These are phyloP conservation scores for Danaus chrysippus DNA, from an alignment of 2,888 invertebrate genomes.

Conservation along the genomic window DNA sequence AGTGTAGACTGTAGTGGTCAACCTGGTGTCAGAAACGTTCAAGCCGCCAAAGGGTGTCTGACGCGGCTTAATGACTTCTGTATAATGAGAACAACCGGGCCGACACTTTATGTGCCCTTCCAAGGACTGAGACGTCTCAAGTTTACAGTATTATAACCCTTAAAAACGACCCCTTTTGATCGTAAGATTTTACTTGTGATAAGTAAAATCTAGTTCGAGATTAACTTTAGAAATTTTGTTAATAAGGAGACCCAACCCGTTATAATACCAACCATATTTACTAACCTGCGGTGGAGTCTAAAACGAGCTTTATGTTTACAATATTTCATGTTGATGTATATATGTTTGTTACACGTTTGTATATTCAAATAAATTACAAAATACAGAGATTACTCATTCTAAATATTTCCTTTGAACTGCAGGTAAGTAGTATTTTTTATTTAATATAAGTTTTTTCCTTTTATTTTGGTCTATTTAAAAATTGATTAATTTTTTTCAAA, in stretches of 20 bases:
- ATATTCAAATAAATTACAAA: too few relatives aligned
- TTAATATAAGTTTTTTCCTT: too few relatives aligned
- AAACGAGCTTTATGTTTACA: too few relatives aligned
- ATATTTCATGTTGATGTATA: too few relatives aligned
- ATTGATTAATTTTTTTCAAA: too few relatives aligned
- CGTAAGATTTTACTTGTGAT: background rate
- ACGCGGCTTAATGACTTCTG: background rate
- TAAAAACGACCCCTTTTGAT: background rate
- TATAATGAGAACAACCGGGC: constrained; percentile 1
- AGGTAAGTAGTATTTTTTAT: too few relatives aligned
- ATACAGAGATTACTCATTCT: too few relatives aligned
- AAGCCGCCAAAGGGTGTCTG: background rate
- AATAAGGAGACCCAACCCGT: background rate
- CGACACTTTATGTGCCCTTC: background rate
- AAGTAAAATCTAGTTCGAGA: background rate
- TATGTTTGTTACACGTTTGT: too few relatives aligned
- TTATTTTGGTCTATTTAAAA: too few relatives aligned
- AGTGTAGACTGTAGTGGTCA: constrained; percentile 2
- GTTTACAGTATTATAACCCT: background rate
- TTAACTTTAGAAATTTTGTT: background rate
- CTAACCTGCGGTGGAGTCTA: too few relatives aligned
- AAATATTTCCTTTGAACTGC: too few relatives aligned
- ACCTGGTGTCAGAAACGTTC: background rate
- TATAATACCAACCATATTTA: too few relatives aligned
- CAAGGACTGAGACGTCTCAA: constrained; percentile 1